Percentiles rank a stretch among this genome's conserved stretches.
phyloP scores from a whole-genome alignment of 2,888 invertebrate species.

The Metalampra italica region DNA sequence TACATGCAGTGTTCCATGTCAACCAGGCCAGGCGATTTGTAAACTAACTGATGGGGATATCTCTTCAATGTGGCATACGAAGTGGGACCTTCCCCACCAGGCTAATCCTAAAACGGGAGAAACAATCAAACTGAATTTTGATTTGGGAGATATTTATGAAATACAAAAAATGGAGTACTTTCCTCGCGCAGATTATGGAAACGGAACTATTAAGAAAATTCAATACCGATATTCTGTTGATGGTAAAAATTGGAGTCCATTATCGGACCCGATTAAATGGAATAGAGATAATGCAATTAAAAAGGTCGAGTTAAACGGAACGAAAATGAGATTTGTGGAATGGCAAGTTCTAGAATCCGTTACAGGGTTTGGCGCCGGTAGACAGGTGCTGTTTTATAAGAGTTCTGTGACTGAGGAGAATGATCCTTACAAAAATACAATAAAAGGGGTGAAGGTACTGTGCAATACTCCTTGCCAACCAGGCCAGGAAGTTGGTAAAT shows the following conservation, averaged over 20 bases:
- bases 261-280: conserved; percentile 14
- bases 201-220: conserved; percentile 17
- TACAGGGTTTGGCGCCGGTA: conserved; percentile 12
- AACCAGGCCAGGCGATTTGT: conserved; percentile 35
- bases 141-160: conserved; percentile 32
- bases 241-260: conserved; percentile 12
- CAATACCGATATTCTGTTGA: conserved; percentile 16
- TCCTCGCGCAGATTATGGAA: conserved; percentile 18
- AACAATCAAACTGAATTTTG: conserved; percentile 36
- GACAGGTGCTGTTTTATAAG: conserved; percentile 13
- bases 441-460: conserved; percentile 21
- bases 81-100: conserved; percentile 33
- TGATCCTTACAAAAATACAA: conserved; percentile 8
- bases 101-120: conserved; percentile 26
- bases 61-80: conserved; percentile 42
- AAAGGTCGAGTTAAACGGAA: conserved; percentile 6
- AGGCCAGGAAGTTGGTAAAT: conserved; percentile 31
- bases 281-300: conserved; percentile 7
- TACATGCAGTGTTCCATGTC: conserved; percentile 38
- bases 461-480: conserved; percentile 33
- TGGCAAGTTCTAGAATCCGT: conserved; percentile 7
- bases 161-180: conserved; percentile 21
- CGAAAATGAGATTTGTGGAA: conserved; percentile 10
- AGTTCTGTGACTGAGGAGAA: conserved; percentile 6
- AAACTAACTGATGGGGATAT: conserved; percentile 35